Base-by-base conservation (phyloP, 2,113 vertebrate species). In the Cettia cetti region DNA sequence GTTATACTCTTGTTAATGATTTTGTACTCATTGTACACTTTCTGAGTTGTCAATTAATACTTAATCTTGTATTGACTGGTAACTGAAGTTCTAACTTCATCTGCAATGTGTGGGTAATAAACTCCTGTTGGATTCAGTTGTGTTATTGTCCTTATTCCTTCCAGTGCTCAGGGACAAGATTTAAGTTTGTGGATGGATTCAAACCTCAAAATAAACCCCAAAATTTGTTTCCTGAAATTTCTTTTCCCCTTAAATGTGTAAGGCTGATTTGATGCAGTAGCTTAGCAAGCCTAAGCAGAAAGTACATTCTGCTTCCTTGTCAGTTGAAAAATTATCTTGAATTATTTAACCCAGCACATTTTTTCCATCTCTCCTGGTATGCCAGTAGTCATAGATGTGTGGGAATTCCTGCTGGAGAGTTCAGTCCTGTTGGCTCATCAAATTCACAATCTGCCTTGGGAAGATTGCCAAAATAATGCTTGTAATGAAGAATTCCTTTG, bases 51-150 rank as follows among this genome's bases (percentile, higher is more conserved):
- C 90, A 89, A 71, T 66, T 95, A 94, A 92, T 92, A 78, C n/a
- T 87, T 89, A 75, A 93, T 60, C 26, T 57, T 82, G 3, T 39
- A 45, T 63, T 86, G 88, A 78, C 60, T 94, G 90, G 88, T 92
- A 72, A 94, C 80, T 64, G 88, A 94, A 93, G 90, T 90, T 96
- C 27, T 92, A 52, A 93, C 65, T 96, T 92, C 79, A 86, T 86
- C 69, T 96, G 88, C 95, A 92, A 47, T 24, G 86, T 19, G 60
- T 93, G 93, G 71, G 64, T 84, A 97, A 97, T 97, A 97, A 97
- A 97, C 23, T 94, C 49, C 69, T 86, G 44, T 92, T 96, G 95
- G 82, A 92, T 82, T 93, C 76, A 40, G 8, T 45, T 52, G n/a
- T 37, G n/a, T 42, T 53, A 5, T 8, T 54, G 60, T 75, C 65